Conservation (phyloP, 35 echinoderm and acorn worm genomes). For the Acanthaster planci region DNA sequence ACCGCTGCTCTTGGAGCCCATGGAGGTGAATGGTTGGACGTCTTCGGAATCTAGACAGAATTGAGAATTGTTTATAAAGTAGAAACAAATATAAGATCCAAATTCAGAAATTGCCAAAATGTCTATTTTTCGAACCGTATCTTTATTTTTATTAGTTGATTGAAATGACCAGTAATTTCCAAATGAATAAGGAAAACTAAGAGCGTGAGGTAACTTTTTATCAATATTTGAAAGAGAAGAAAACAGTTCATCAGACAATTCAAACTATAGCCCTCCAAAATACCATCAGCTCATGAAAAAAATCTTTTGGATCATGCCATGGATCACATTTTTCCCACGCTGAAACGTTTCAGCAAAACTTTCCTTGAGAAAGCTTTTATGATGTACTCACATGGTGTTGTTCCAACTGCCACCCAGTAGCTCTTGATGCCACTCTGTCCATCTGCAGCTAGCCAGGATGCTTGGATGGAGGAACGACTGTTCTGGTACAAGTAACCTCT, state of each 20-base stretch:
- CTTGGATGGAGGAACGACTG: conserved; percentile 23
- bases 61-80: no score
- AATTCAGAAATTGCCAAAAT: not conserved
- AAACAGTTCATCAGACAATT: not conserved
- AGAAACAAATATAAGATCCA: no score
- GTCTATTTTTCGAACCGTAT: not conserved
- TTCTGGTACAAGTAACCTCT: conserved; percentile 46
- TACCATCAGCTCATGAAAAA: not conserved
- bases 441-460: conserved; percentile 50
- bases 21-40: not conserved
- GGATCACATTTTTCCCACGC: not conserved
- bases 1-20: conserved; percentile 18
- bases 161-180: not conserved
- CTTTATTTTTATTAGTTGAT: not conserved
- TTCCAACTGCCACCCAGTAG: conserved; percentile 53
- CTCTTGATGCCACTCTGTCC: conserved; percentile 46
- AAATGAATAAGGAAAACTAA: not conserved
- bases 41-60: not conserved
- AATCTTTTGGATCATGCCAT: no score
- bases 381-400: conserved; percentile 20
- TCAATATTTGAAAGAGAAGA: not conserved
- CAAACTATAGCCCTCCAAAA: not conserved
- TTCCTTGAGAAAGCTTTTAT: not conserved
- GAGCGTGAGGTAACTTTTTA: not conserved
- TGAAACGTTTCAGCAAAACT: not conserved